These are phyloP conservation scores for Heterochromis multidens DNA, from an alignment of 2,113 vertebrate genomes.

Conservation along the genomic window DNA sequence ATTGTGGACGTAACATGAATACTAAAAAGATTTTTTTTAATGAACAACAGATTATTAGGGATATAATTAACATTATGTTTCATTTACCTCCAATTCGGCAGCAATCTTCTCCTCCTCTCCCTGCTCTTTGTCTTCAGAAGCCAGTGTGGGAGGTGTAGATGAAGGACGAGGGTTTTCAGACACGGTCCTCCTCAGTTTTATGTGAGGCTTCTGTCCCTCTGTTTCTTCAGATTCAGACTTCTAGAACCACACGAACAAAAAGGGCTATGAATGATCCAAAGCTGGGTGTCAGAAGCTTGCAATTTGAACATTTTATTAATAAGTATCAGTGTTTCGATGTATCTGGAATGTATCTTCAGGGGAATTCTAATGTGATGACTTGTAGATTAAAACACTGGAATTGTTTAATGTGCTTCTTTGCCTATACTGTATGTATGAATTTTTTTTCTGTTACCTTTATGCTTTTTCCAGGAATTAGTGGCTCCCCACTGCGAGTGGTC, in stretches of 20 bases:
- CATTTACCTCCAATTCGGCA: conserved; percentile 86
- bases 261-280: not conserved
- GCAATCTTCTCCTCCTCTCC: conserved; percentile 85
- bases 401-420: not conserved
- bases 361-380: not conserved
- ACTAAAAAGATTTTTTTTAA: conserved; percentile 9
- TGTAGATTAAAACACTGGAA: not conserved
- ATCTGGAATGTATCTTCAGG: not conserved
- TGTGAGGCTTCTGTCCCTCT: conserved; percentile 87
- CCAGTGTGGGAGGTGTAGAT: conserved; percentile 88
- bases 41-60: not conserved
- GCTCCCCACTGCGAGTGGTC: conserved; percentile 90
- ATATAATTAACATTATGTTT: not conserved
- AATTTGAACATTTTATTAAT: not conserved
- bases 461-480: conserved; percentile 88
- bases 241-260: conserved; percentile 56
- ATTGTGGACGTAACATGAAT: not conserved
- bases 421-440: not conserved
- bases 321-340: not conserved
- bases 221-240: conserved; percentile 90
- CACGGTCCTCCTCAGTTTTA: conserved; percentile 87
- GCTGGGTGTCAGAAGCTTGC: not conserved
- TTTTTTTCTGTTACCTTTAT: conserved; percentile 65
- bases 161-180: conserved; percentile 92
- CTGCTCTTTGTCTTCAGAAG: conserved; percentile 84